Evolutionary conservation across 2,888 invertebrate genomes (phyloP).

Genomic region (Rotaria magnacalcarata): DNA sequence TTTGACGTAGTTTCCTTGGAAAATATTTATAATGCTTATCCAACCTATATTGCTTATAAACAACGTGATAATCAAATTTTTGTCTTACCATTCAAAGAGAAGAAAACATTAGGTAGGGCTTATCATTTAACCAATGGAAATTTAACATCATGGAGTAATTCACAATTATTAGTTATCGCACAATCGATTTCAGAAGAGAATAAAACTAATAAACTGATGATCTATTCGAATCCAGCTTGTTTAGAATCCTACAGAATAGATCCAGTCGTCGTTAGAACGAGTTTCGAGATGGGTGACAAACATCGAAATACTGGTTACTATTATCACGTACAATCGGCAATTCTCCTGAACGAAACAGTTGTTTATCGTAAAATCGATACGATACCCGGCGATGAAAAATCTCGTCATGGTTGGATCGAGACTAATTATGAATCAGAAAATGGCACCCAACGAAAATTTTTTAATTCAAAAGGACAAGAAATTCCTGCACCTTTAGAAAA

Average conservation of each 20-base stretch:
- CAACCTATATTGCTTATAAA: neutral
- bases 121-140: neutral
- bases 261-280: neutral
- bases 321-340: neutral
- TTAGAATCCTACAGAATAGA: neutral
- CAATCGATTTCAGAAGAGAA: neutral
- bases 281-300: neutral
- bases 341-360: neutral
- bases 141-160: neutral
- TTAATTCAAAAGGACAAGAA: neutral
- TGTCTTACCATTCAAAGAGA: neutral
- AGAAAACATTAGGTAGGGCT: neutral
- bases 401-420: neutral
- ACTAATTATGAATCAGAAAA: neutral
- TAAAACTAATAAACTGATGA: neutral
- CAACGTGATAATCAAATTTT: neutral
- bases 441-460: neutral
- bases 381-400: neutral
- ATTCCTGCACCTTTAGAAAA: neutral
- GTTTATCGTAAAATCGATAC: neutral
- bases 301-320: neutral
- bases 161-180: neutral
- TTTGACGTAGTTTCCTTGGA: neutral
- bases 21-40: neutral
- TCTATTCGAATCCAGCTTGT: neutral